Evolutionary conservation across 2,113 vertebrate species (phyloP).

Genomic region (Gobius niger): DNA sequence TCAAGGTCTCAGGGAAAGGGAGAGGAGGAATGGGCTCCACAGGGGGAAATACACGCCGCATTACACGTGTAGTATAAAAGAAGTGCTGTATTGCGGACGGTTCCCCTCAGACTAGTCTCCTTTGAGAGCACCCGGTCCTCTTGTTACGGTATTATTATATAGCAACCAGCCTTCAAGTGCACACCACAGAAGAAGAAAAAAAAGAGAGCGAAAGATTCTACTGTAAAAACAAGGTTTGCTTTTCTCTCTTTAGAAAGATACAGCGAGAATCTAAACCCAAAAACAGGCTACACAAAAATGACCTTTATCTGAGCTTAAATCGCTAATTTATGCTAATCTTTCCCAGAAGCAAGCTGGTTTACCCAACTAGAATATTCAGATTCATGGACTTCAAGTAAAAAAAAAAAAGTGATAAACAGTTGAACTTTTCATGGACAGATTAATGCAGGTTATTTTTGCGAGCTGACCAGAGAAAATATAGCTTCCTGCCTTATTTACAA

Average conservation of each 20-base stretch:
- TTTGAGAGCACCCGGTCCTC: not conserved
- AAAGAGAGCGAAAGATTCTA: not conserved
- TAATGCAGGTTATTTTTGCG: too few species aligned
- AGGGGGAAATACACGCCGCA: not conserved
- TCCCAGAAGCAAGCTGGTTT: too few species aligned
- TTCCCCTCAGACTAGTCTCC: slow-evolving; percentile 1
- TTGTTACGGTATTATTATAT: slow-evolving; percentile 1
- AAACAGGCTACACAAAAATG: too few species aligned
- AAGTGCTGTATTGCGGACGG: not conserved
- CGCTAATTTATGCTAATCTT: too few species aligned
- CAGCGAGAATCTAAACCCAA: too few species aligned
- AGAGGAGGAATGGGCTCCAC: not conserved
- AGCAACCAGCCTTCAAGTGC: not conserved
- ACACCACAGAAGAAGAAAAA: not conserved
- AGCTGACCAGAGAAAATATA: too few species aligned
- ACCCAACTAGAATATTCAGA: too few species aligned
- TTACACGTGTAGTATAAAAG: not conserved
- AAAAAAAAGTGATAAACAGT: too few species aligned
- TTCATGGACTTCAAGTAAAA: too few species aligned
- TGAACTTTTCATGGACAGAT: too few species aligned
- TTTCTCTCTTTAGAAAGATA: not conserved
- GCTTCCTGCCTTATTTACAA: too few species aligned
- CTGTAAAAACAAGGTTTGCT: slow-evolving; percentile 1
- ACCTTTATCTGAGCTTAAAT: too few species aligned
- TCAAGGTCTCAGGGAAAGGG: not conserved